Evolutionary conservation across 2,797 vertebrate genomes (phyloP).

Genomic region (Pipistrellus nathusii): DNA sequence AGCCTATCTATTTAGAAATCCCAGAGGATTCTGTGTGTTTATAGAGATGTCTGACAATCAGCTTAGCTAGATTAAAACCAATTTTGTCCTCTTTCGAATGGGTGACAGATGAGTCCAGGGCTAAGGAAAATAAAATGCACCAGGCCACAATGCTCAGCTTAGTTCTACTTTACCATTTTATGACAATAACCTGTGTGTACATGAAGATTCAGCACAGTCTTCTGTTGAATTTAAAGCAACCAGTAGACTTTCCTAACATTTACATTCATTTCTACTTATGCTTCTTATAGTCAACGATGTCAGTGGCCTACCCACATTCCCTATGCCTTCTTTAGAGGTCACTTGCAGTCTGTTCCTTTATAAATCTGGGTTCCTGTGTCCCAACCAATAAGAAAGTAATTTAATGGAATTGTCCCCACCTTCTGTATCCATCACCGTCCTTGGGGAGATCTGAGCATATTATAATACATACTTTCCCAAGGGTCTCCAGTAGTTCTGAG

Average conservation of each 20-base stretch:
- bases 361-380: background rate
- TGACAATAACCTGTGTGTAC: fast-evolving
- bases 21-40: background rate
- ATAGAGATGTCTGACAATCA: background rate
- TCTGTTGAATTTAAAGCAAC: background rate
- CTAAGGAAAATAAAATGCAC: background rate
- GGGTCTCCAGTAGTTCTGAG: background rate
- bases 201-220: fast-evolving
- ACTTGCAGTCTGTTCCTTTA: fast-evolving
- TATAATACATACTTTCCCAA: background rate
- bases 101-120: background rate
- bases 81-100: background rate
- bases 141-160: too few species aligned
- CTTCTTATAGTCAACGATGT: background rate
- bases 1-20: background rate
- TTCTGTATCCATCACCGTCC: background rate
- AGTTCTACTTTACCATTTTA: background rate
- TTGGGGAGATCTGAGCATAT: background rate
- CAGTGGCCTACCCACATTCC: background rate
- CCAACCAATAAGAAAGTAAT: background rate
- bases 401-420: background rate
- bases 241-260: background rate
- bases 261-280: background rate
- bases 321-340: background rate
- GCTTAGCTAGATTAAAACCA: background rate